These are phyloP conservation scores for Solea solea DNA, from an alignment of 2,113 vertebrate species.

Conservation along the genomic window DNA sequence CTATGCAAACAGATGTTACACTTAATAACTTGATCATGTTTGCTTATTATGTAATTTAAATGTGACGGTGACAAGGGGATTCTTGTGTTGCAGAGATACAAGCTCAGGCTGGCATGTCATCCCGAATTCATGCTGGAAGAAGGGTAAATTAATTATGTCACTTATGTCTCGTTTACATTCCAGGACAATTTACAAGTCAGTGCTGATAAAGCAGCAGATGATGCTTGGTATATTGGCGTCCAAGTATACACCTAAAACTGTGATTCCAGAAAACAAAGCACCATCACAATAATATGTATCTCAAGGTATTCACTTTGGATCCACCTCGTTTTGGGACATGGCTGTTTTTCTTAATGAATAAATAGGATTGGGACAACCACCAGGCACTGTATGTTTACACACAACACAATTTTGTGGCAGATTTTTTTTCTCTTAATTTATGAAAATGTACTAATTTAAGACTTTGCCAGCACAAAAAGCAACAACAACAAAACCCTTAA, in stretches of 20 bases:
- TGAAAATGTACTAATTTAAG: too few species aligned
- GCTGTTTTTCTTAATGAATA: too few species aligned
- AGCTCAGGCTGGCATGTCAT: not conserved
- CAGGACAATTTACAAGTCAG: constrained; percentile 17
- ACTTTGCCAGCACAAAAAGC: too few species aligned
- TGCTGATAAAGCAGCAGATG: not conserved
- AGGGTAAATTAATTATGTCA: not conserved
- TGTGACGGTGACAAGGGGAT: constrained; percentile 39
- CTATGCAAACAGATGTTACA: constrained; percentile 45
- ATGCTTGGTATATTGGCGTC: not conserved
- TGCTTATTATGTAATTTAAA: constrained; percentile 44
- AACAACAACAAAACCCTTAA: too few species aligned
- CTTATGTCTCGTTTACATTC: not conserved
- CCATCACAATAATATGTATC: not conserved
- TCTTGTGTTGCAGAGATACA: not conserved
- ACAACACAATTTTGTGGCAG: too few species aligned
- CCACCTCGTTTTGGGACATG: too few species aligned
- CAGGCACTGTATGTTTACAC: too few species aligned
- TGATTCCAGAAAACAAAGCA: not conserved
- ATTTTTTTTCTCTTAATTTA: too few species aligned
- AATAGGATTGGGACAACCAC: too few species aligned
- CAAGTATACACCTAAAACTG: not conserved
- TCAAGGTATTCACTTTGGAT: too few species aligned
- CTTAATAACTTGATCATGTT: constrained; percentile 51
- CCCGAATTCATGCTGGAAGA: not conserved